These are phyloP conservation scores for Orthosia gothica DNA, from an alignment of 2,888 invertebrate species.

Conservation along the genomic window DNA sequence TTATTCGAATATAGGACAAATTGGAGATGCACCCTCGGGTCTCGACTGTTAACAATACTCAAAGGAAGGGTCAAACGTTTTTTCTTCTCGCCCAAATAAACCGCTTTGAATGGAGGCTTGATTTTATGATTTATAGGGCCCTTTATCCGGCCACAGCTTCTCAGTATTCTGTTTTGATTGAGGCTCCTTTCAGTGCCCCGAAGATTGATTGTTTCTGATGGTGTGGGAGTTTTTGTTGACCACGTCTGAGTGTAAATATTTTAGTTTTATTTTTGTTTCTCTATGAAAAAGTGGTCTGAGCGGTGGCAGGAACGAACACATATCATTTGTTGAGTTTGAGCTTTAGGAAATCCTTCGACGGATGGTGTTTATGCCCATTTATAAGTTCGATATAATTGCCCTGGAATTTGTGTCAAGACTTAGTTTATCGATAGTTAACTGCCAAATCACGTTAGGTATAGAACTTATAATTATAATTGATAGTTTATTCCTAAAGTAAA, in stretches of 20 bases:
- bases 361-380: slow-evolving; percentile 43
- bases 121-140: slow-evolving; percentile 91
- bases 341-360: slow-evolving; percentile 14
- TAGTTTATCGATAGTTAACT: slow-evolving; percentile 61
- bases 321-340: slow-evolving; percentile 52
- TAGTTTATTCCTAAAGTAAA: slow-evolving; percentile 65
- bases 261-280: slow-evolving; percentile 80
- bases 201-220: slow-evolving; percentile 90
- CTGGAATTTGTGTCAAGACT: slow-evolving; percentile 58
- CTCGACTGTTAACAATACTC: slow-evolving; percentile 80
- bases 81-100: slow-evolving; percentile 86
- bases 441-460: slow-evolving; percentile 60
- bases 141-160: slow-evolving; percentile 88
- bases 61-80: slow-evolving; percentile 84
- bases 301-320: slow-evolving; percentile 64
- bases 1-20: slow-evolving; percentile 88
- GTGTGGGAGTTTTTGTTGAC: slow-evolving; percentile 89
- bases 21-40: slow-evolving; percentile 86
- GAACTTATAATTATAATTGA: slow-evolving; percentile 68
- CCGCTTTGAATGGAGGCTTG: slow-evolving; percentile 88
- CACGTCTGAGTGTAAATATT: slow-evolving; percentile 87
- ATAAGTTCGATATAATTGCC: slow-evolving; percentile 46
- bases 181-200: slow-evolving; percentile 87
- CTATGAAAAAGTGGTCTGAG: slow-evolving; percentile 69
- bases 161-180: slow-evolving; percentile 90